These are phyloP conservation scores for Ruditapes philippinarum DNA, from an alignment of 1,140 invertebrate species.

Conservation along the genomic window DNA sequence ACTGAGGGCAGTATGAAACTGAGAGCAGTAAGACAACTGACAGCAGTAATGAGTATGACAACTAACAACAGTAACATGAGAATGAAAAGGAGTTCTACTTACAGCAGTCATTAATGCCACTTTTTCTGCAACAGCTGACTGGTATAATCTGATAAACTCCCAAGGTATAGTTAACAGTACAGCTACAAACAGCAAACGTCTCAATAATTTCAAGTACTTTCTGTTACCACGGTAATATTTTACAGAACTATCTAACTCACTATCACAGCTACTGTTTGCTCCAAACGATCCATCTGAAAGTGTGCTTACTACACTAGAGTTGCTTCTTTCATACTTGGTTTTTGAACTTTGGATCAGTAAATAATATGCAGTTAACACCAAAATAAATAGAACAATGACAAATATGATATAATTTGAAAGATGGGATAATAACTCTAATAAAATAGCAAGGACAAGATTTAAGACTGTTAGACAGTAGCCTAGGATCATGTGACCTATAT, in stretches of 20 bases:
- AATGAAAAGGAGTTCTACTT: constrained; percentile 49
- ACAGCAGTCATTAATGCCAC: constrained; percentile 65
- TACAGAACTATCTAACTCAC: background rate
- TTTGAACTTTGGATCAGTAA: background rate
- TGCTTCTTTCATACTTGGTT: background rate
- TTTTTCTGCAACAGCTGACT: constrained; percentile 72
- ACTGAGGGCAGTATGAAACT: no score
- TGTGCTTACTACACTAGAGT: background rate
- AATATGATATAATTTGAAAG: background rate
- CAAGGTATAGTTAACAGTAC: constrained; percentile 75
- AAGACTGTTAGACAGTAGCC: background rate
- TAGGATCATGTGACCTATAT: background rate
- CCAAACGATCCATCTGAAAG: background rate
- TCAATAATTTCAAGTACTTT: constrained; percentile 2
- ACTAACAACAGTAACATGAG: no score
- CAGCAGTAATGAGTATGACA: no score
- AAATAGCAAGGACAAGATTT: background rate
- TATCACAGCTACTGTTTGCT: background rate
- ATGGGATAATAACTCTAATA: background rate
- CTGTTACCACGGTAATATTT: background rate
- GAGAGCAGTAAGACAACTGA: no score
- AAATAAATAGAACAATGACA: background rate
- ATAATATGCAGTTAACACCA: background rate
- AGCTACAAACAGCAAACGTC: constrained; percentile 7
- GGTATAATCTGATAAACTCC: constrained; percentile 79